These are phyloP conservation scores for Sardinella longiceps DNA, from an alignment of 2,797 vertebrate genomes.

Conservation along the genomic window DNA sequence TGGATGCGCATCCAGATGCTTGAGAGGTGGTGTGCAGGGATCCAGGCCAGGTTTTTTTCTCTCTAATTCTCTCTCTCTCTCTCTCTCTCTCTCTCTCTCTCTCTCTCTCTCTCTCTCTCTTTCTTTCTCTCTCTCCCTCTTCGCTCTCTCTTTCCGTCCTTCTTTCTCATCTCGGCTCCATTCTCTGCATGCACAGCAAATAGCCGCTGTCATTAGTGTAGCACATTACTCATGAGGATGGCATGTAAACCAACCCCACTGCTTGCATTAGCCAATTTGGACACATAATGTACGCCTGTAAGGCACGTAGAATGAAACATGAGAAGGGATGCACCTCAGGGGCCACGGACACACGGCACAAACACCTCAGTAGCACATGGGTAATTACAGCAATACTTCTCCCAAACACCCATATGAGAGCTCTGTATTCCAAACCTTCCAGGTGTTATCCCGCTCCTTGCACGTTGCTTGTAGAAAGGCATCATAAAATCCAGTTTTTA, in stretches of 20 bases:
- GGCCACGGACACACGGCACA: background rate
- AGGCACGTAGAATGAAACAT: background rate
- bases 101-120: background rate
- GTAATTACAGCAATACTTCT: constrained; percentile 20
- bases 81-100: constrained; percentile 6
- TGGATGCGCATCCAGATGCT: constrained; percentile 20
- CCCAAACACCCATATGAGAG: background rate
- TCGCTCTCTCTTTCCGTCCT: background rate
- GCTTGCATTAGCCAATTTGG: background rate
- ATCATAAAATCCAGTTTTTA: background rate
- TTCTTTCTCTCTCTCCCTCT: background rate
- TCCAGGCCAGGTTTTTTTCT: background rate
- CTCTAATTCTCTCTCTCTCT: background rate
- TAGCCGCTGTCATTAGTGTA: background rate
- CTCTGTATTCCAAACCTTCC: background rate
- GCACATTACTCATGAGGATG: background rate
- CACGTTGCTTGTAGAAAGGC: background rate
- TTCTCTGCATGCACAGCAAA: constrained; percentile 16
- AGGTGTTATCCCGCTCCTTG: background rate
- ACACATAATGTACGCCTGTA: background rate
- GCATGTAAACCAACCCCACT: background rate
- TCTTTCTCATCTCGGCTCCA: background rate
- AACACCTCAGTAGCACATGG: background rate
- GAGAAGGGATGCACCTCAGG: background rate
- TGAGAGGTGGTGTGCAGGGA: background rate